Conservation (phyloP, 2,888 invertebrate species). For the Ormyrus labotus region DNA sequence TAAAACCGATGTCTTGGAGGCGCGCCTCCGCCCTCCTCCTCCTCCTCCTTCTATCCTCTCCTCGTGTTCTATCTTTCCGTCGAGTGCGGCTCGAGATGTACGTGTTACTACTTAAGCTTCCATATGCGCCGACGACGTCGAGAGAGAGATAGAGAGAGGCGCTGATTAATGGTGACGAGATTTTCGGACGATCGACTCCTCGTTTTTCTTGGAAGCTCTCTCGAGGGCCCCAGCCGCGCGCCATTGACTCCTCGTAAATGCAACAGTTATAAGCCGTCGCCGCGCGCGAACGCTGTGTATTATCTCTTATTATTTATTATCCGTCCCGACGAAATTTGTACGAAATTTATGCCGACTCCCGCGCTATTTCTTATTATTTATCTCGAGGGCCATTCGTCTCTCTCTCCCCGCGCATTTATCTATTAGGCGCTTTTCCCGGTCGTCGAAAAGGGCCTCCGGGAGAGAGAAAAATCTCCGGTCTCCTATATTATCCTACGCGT, state of each 20-base stretch:
- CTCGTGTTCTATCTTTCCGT: constrained; percentile 2
- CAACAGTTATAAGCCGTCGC: too few species aligned
- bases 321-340: too few species aligned
- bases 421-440: neutral
- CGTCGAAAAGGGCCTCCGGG: neutral
- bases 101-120: constrained; percentile 24
- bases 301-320: too few species aligned
- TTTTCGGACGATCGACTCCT: constrained; percentile 38
- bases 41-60: neutral
- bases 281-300: too few species aligned
- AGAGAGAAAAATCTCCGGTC: neutral
- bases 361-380: neutral
- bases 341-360: neutral
- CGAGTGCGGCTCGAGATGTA: neutral
- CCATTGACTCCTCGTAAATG: too few species aligned
- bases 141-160: neutral
- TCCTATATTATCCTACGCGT: neutral
- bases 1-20: constrained; percentile 56
- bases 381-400: constrained; percentile 3
- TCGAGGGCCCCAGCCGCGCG: too few species aligned
- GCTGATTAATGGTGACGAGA: constrained; percentile 51
- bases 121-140: neutral
- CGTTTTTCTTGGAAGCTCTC: too few species aligned
- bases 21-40: neutral
- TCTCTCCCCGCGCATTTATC: neutral